phyloP scores from a whole-genome alignment of 1,140 invertebrate species.

The Tribolium madens region DNA sequence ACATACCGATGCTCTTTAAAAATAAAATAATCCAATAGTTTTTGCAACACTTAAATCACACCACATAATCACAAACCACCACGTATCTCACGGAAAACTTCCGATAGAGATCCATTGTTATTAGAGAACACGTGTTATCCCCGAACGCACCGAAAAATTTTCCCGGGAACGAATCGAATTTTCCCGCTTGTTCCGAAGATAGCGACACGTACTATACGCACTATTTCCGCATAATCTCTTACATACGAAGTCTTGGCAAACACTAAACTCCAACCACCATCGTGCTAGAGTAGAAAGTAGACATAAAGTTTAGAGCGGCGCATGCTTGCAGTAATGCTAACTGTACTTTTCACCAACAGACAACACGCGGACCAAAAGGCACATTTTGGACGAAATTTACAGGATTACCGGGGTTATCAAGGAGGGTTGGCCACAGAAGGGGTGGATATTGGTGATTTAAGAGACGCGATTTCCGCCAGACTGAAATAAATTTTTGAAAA shows the following conservation, averaged over 20 bases:
- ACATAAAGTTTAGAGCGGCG: constrained; percentile 47
- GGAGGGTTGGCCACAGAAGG: neutral
- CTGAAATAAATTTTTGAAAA: too few relatives aligned
- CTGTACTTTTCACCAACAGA: constrained; percentile 37
- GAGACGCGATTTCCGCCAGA: too few relatives aligned
- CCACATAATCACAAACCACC: constrained; percentile 54
- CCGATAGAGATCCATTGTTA: constrained; percentile 56
- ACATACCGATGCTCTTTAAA: constrained; percentile 40
- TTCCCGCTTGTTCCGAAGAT: constrained; percentile 11
- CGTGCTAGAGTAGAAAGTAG: constrained; percentile 52
- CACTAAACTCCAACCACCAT: constrained; percentile 46
- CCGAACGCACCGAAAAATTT: neutral
- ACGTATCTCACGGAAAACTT: constrained; percentile 60
- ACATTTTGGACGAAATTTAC: neutral
- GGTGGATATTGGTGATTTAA: too few relatives aligned
- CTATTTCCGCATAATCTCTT: constrained; percentile 27
- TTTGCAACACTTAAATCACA: constrained; percentile 43
- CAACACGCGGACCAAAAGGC: constrained; percentile 34
- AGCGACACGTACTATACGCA: constrained; percentile 11
- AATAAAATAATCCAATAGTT: constrained; percentile 34
- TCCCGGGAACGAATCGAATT: neutral
- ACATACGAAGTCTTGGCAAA: constrained; percentile 43
- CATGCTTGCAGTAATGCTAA: constrained; percentile 44
- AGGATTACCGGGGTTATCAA: too few relatives aligned
- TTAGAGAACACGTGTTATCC: constrained; percentile 9